These are phyloP conservation scores for Nematostella vectensis DNA, from an alignment of 92 coral and sea anemone genomes.

Conservation along the genomic window DNA sequence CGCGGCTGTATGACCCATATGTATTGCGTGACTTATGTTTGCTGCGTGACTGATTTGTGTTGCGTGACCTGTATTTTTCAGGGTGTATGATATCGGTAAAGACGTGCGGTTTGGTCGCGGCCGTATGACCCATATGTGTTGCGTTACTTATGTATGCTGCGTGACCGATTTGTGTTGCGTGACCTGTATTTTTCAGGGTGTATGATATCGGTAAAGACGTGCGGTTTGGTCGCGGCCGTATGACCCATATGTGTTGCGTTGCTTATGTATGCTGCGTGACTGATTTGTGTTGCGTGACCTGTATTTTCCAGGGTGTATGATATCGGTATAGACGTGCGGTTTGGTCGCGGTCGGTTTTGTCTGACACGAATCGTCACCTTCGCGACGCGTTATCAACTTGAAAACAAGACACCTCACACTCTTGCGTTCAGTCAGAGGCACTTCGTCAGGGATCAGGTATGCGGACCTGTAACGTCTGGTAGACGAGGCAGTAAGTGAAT, in stretches of 20 bases:
- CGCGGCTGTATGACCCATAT: too few species aligned
- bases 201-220: constrained; percentile 97
- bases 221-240: constrained; percentile 86
- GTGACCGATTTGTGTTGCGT: too few species aligned
- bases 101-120: constrained; percentile 94
- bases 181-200: constrained; percentile 51
- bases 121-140: too few species aligned
- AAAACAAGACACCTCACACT: constrained; percentile 88
- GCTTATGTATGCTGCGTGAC: too few species aligned
- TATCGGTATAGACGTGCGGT: constrained; percentile 95
- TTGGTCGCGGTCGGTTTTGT: constrained; percentile 85
- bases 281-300: too few species aligned
- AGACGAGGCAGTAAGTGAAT: too few species aligned
- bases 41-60: too few species aligned
- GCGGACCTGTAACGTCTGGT: too few species aligned
- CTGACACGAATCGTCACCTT: constrained; percentile 92
- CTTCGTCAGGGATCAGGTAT: constrained; percentile 92
- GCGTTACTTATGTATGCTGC: too few species aligned
- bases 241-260: too few species aligned
- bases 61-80: constrained; percentile 13
- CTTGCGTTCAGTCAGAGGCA: constrained; percentile 95
- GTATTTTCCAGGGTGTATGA: constrained; percentile 77
- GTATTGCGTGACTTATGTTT: too few species aligned
- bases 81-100: constrained; percentile 97
- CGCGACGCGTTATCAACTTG: constrained; percentile 92